Evolutionary conservation across 2,888 invertebrate species (phyloP).

Genomic region (Lasioglossum malachurum): DNA sequence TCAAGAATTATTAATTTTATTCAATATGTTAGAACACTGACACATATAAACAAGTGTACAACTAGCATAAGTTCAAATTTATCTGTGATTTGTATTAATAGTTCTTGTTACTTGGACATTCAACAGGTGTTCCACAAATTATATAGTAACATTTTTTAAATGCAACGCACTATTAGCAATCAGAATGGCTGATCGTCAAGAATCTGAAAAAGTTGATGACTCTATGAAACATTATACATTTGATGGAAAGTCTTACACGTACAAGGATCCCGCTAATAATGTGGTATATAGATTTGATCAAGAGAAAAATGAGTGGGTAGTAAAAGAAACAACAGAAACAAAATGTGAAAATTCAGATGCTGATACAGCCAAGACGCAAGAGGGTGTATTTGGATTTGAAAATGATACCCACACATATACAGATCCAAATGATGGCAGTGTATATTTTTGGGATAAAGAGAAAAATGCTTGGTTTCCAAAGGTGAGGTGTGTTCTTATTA

Average conservation of each 20-base stretch:
- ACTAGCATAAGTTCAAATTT: not conserved
- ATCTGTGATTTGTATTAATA: not conserved
- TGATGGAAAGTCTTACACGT: slow-evolving; percentile 84
- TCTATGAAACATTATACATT: slow-evolving; percentile 83
- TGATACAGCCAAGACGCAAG: slow-evolving; percentile 63
- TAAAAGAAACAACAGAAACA: slow-evolving; percentile 75
- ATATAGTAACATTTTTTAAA: not conserved
- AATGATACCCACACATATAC: slow-evolving; percentile 92
- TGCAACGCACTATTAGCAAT: slow-evolving; percentile 23
- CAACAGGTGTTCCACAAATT: slow-evolving; percentile 27
- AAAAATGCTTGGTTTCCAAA: slow-evolving; percentile 99
- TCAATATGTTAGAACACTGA: not conserved
- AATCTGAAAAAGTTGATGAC: slow-evolving; percentile 72
- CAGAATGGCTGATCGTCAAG: slow-evolving; percentile 56
- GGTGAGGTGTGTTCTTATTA: slow-evolving; percentile 80
- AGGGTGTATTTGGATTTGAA: slow-evolving; percentile 89
- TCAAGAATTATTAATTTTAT: too few species aligned
- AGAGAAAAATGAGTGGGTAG: slow-evolving; percentile 88
- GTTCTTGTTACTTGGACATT: slow-evolving; percentile 12
- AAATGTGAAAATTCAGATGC: slow-evolving; percentile 64
- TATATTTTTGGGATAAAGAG: slow-evolving; percentile 95
- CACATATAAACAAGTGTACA: not conserved
- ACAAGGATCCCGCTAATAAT: slow-evolving; percentile 78
- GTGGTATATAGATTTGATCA: slow-evolving; percentile 87
- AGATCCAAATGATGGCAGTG: slow-evolving; percentile 93